phyloP scores from a whole-genome alignment of 2,888 invertebrate genomes.

The Rambutsinella grinnellia region DNA sequence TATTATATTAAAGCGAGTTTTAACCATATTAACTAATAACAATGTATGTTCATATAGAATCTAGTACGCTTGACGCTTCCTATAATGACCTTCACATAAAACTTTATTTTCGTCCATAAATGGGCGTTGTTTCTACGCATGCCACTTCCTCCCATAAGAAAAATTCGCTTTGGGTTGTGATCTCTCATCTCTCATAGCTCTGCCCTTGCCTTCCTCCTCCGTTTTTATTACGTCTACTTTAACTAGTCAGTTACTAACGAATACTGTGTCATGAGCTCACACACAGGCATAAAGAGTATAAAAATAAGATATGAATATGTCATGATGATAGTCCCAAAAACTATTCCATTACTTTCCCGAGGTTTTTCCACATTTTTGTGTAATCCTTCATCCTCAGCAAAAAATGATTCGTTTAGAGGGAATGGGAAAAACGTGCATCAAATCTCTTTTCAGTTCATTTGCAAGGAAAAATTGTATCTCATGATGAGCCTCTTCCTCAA shows the following conservation, averaged over 20 bases:
- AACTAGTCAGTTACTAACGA: slow-evolving; percentile 5
- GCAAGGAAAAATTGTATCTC: too few relatives aligned
- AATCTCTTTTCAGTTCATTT: too few relatives aligned
- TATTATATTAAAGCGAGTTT: too few relatives aligned
- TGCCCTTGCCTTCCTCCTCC: background rate
- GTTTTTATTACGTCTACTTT: slow-evolving; percentile 28
- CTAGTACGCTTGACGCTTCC: background rate
- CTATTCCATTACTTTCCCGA: background rate
- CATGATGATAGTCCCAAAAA: background rate
- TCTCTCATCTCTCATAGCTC: background rate
- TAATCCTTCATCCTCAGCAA: background rate
- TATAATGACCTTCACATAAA: slow-evolving; percentile 59
- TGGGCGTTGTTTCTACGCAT: slow-evolving; percentile 64
- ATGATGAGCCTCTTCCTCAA: background rate
- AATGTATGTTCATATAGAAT: background rate
- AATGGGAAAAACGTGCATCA: background rate
- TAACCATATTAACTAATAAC: background rate
- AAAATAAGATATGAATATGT: background rate
- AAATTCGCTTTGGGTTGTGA: slow-evolving; percentile 31
- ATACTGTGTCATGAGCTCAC: slow-evolving; percentile 1
- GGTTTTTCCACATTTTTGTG: background rate
- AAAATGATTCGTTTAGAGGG: background rate
- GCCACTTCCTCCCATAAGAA: slow-evolving; percentile 54
- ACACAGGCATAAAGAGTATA: background rate
- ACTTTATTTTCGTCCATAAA: slow-evolving; percentile 62